Evolutionary conservation across 2,888 invertebrate genomes (phyloP).

Genomic region (Anodontia alba): DNA sequence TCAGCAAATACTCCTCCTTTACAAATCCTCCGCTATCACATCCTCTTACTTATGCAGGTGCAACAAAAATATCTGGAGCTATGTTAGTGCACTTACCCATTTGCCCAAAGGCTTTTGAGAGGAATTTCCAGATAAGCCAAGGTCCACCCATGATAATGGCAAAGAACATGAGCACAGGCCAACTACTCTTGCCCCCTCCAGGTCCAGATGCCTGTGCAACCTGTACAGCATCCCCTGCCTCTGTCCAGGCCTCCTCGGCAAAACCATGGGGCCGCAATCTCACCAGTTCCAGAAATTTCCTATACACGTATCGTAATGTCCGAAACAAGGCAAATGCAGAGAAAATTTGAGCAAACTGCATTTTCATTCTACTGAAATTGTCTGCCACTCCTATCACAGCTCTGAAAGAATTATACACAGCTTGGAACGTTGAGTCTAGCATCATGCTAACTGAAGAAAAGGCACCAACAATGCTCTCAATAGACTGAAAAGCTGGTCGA

Average conservation of each 20-base stretch:
- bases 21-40: no score
- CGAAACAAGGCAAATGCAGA: constrained; percentile 94
- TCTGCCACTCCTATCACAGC: constrained; percentile 98
- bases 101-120: constrained; percentile 80
- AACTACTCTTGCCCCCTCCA: constrained; percentile 87
- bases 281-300: constrained; percentile 90
- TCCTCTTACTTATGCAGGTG: no score
- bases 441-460: constrained; percentile 97
- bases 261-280: constrained; percentile 84
- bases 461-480: constrained; percentile 95
- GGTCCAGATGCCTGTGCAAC: constrained; percentile 81
- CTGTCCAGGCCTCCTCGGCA: constrained; percentile 83
- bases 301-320: constrained; percentile 92
- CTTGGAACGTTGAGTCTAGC: constrained; percentile 98
- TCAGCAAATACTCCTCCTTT: no score
- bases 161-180: constrained; percentile 96
- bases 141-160: constrained; percentile 96
- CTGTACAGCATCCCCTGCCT: constrained; percentile 73
- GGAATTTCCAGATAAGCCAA: constrained; percentile 94
- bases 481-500: constrained; percentile 96
- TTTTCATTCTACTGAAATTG: constrained; percentile 93
- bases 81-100: constrained; percentile 7
- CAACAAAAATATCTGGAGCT: no score
- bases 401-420: constrained; percentile 96
- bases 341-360: constrained; percentile 94